Base-by-base conservation (phyloP, 2,113 vertebrate genomes). In the Semnornis frantzii region DNA sequence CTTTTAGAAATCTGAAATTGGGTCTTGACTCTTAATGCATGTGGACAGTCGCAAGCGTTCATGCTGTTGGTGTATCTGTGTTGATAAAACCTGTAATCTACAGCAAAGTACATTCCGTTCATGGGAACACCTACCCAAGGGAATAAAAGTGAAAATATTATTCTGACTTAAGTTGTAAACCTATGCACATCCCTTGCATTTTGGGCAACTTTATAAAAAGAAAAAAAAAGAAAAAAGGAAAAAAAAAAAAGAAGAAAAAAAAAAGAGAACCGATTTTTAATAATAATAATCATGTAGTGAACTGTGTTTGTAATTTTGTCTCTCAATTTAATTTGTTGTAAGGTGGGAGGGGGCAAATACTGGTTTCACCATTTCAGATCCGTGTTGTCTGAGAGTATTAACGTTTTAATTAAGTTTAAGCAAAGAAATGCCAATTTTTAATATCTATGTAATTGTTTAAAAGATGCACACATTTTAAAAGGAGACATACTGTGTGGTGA, bases 181-280 rank as follows among this genome's bases (percentile, higher is more conserved):
- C 99, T 99, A 98, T 99, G 98, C 99, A 99, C 98, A 99, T 99
- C 98, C 98, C 98, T 98, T 98, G 98, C 98, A 98, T 99, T 98
- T 98, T 95, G 98, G 98, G 98, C 98, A 98, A 98, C 97, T 99
- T 99, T 99, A 98, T 98, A 98, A 98, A 98, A 52, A 52, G 12
- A 25, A 52, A 98, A 98, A 98, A 97, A 97, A 97, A 52, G 19
- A 27, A 42, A 85, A 85, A 76, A 60, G 82, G 69, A 9, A 30
- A 30, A 30, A 30, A 55, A 27, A 55, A 28, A 57, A 98, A 98
- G 97, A 98, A 97, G 97, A 97, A 52, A 28, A 27, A 50, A 85
- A 79, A 84, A 70, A 86, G 82, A 42, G 42, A 42, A 42, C 42
- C 42, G 42, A 42, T 42, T 42, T 42, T 42, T 42, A 42, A 15